Percentiles rank a stretch among this genome's conserved stretches.
Conservation (phyloP, 2,888 invertebrate genomes). For the Byasa hedistus region DNA sequence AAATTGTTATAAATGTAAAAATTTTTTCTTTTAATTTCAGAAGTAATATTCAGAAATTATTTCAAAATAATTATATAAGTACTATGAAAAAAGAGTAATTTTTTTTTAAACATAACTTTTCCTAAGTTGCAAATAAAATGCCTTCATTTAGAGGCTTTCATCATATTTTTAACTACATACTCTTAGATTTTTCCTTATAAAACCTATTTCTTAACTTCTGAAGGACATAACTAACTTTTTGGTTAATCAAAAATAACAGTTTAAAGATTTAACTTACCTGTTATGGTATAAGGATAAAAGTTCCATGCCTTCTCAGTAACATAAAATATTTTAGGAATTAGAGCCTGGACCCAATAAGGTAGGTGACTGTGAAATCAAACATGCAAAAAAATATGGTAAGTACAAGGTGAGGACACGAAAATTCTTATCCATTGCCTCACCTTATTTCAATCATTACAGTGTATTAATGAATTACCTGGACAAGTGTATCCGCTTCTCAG, state of each 20-base stretch:
- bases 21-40: no score
- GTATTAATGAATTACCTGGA: slow-evolving; percentile 82
- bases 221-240: no score
- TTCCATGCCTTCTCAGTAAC: slow-evolving; percentile 97
- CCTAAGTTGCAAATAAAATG: no score
- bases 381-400: slow-evolving; percentile 1
- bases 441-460: neutral
- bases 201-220: no score
- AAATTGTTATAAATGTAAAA: no score
- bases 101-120: no score
- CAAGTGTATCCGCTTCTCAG: slow-evolving; percentile 94
- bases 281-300: slow-evolving; percentile 94
- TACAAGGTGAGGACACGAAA: neutral
- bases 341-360: slow-evolving; percentile 92
- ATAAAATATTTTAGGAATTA: slow-evolving; percentile 94
- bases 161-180: no score
- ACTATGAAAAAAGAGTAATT: no score
- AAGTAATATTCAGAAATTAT: neutral
- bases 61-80: slow-evolving; percentile 6
- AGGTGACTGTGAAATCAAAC: slow-evolving; percentile 83
- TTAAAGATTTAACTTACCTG: slow-evolving; percentile 75
- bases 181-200: no score
- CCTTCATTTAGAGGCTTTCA: no score
- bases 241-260: neutral
- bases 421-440: neutral